Evolutionary conservation across 2,888 invertebrate genomes (phyloP).

Genomic region (Axea sp.): DNA sequence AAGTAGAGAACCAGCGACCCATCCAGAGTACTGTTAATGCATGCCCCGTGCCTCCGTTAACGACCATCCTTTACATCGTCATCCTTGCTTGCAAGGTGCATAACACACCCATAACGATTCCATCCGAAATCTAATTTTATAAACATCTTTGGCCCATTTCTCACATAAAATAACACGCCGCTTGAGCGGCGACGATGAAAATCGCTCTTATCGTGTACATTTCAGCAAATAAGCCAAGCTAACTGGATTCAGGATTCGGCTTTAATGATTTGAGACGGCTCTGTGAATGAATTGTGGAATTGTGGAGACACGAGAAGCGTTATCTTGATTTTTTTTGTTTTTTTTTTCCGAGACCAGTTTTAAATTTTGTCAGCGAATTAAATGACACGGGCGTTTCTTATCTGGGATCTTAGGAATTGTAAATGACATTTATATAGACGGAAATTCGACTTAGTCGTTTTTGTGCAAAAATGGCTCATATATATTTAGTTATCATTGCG

Average conservation of each 20-base stretch:
- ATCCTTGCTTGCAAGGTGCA: constrained; percentile 43
- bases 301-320: not conserved
- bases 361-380: not conserved
- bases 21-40: constrained; percentile 79
- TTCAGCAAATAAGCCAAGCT: constrained; percentile 7
- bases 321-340: not conserved
- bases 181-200: constrained; percentile 24
- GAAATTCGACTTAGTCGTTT: too few species aligned
- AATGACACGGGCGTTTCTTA: constrained; percentile 1
- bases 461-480: too few species aligned
- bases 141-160: constrained; percentile 57
- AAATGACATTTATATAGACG: too few species aligned
- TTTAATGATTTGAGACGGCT: constrained; percentile 36
- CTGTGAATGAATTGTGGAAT: not conserved
- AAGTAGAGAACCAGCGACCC: constrained; percentile 71
- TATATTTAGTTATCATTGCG: too few species aligned
- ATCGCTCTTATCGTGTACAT: constrained; percentile 5
- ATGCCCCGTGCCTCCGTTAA: constrained; percentile 78
- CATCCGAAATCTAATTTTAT: constrained; percentile 50
- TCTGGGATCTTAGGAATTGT: constrained; percentile 1
- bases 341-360: constrained; percentile 9
- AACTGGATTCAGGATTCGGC: constrained; percentile 31
- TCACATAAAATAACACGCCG: constrained; percentile 35
- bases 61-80: constrained; percentile 73
- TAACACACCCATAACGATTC: constrained; percentile 39